Percentiles rank a stretch among this genome's conserved stretches.
Evolutionary conservation across 2,113 vertebrate species (phyloP).

Genomic region (Clarias gariepinus): DNA sequence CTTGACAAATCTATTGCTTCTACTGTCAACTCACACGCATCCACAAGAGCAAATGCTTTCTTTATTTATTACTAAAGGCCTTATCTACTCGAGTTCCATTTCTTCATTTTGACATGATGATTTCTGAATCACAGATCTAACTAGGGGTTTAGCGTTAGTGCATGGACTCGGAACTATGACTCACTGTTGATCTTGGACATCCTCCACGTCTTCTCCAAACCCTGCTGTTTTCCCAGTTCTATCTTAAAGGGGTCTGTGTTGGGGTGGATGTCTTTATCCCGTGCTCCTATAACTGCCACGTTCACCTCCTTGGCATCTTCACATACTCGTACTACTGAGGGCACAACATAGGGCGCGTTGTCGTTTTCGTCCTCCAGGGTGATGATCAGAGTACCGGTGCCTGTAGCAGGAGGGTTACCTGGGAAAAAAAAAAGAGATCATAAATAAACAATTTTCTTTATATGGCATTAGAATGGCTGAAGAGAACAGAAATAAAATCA

Average conservation of each 20-base stretch:
- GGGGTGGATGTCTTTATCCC: slow-evolving; percentile 88
- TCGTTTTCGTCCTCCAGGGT: slow-evolving; percentile 91
- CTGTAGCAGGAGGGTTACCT: slow-evolving; percentile 90
- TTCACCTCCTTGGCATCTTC: slow-evolving; percentile 88
- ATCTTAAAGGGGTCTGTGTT: slow-evolving; percentile 94
- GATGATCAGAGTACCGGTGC: slow-evolving; percentile 89
- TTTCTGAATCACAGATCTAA: background rate
- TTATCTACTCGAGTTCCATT: background rate
- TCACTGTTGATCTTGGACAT: slow-evolving; percentile 92
- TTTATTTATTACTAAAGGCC: background rate
- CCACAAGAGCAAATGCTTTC: background rate
- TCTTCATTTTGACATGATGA: background rate
- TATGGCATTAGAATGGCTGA: background rate
- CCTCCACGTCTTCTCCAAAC: slow-evolving; percentile 91
- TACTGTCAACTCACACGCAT: background rate
- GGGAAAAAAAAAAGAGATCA: background rate
- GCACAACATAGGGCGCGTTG: slow-evolving; percentile 87
- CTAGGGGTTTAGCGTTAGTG: background rate
- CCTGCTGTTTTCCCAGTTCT: slow-evolving; percentile 86
- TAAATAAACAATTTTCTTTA: background rate
- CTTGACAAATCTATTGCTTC: background rate
- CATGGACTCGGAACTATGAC: slow-evolving; percentile 55
- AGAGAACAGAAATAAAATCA: background rate
- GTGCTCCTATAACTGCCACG: slow-evolving; percentile 84
- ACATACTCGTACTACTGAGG: slow-evolving; percentile 84